Conservation (phyloP, 2,113 vertebrate species). For the Mirza zaza region DNA sequence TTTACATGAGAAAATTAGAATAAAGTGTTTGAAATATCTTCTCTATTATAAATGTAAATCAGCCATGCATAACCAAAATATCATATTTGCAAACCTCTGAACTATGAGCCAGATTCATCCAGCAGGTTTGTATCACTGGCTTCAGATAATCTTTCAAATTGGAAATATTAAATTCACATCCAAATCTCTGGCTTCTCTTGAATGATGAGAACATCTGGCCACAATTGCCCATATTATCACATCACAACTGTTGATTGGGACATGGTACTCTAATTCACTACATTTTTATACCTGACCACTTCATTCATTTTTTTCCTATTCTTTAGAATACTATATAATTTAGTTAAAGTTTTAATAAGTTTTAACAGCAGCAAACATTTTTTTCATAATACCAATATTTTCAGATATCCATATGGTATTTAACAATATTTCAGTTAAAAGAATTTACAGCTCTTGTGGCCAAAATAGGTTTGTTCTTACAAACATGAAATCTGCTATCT, state of each 20-base stretch:
- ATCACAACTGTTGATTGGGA: neutral
- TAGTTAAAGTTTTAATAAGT: neutral
- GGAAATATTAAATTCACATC: conserved; percentile 24
- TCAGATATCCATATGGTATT: neutral
- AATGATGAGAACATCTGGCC: neutral
- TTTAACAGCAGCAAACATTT: neutral
- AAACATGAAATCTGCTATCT: conserved; percentile 38
- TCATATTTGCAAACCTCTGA: neutral
- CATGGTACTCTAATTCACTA: neutral
- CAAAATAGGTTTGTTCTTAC: conserved; percentile 9
- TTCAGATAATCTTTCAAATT: conserved; percentile 33
- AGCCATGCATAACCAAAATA: neutral
- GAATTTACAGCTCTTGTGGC: neutral
- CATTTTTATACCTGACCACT: neutral
- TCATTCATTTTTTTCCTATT: neutral
- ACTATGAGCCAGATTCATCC: neutral
- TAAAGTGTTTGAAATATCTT: conserved; percentile 38
- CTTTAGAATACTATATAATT: neutral
- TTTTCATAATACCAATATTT: conserved; percentile 1
- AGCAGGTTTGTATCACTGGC: neutral
- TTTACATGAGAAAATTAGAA: conserved; percentile 8
- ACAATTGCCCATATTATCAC: neutral
- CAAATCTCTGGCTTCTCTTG: neutral
- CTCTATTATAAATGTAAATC: conserved; percentile 21
- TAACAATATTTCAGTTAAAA: neutral